These are phyloP conservation scores for Glaucomys volans DNA, from an alignment of 2,113 vertebrate genomes.

Conservation along the genomic window DNA sequence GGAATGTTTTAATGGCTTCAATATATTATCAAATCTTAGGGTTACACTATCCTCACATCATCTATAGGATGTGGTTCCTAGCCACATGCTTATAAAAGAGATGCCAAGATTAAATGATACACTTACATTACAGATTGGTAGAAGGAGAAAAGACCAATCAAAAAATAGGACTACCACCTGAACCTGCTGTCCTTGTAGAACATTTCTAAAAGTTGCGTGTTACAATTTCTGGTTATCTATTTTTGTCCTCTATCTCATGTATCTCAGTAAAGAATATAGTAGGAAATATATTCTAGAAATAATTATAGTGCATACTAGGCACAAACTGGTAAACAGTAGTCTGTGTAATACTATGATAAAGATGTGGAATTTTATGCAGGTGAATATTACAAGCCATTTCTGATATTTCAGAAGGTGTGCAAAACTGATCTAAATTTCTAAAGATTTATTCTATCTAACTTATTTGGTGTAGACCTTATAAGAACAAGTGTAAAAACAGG, in stretches of 20 bases:
- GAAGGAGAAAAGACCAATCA: background rate
- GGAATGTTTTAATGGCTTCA: background rate
- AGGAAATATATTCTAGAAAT: background rate
- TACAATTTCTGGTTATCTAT: background rate
- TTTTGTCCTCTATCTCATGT: background rate
- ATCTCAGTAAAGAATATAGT: background rate
- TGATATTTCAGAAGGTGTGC: background rate
- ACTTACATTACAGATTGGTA: background rate
- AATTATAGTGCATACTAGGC: background rate
- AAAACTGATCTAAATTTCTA: background rate
- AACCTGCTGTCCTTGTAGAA: background rate
- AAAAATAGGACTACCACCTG: background rate
- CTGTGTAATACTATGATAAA: background rate
- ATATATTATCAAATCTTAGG: background rate
- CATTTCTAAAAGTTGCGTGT: background rate
- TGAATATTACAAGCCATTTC: background rate
- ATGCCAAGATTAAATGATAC: background rate
- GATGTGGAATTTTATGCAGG: background rate
- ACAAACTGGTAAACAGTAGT: background rate
- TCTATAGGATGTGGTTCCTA: background rate
- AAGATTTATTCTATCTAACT: background rate
- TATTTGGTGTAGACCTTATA: background rate
- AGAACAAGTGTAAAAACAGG: background rate
- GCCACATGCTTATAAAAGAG: background rate
- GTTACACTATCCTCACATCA: background rate